Conservation (phyloP, 2,797 vertebrate genomes). For the Chelonia mydas region DNA sequence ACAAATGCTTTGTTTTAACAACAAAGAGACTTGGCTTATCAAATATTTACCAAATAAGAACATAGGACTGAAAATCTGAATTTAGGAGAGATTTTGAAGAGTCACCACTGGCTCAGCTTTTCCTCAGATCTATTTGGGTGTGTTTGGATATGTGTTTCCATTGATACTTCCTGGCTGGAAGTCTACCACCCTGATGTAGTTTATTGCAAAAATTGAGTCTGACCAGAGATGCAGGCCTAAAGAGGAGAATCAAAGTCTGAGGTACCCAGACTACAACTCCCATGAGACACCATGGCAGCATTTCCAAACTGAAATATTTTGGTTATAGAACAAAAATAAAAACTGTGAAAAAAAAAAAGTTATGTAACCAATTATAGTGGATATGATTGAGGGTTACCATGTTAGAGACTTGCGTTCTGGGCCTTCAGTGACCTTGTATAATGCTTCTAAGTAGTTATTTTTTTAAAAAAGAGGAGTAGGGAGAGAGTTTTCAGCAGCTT, state of each 20-base stretch:
- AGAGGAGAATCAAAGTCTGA: background rate
- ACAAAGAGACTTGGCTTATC: background rate
- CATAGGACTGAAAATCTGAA: background rate
- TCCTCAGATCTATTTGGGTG: background rate
- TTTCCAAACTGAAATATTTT: background rate
- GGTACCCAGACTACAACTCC: background rate
- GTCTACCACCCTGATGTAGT: background rate
- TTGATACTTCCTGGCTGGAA: slow-evolving; percentile 7
- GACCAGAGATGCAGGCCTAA: background rate
- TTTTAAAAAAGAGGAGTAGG: background rate
- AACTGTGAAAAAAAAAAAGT: background rate
- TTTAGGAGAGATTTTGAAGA: background rate
- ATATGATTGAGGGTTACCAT: rapidly evolving
- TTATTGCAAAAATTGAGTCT: background rate
- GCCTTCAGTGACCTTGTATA: background rate
- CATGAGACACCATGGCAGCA: background rate
- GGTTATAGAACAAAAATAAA: background rate
- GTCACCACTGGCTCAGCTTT: background rate
- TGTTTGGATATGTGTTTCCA: background rate
- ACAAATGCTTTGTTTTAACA: background rate
- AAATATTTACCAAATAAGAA: background rate
- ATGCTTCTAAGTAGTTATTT: rapidly evolving
- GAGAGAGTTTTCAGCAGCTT: background rate
- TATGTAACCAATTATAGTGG: background rate
- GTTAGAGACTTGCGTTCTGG: background rate